Evolutionary conservation across 2,797 vertebrate genomes (phyloP), one percentile per base, ranked within the genome.

Genomic region (Macropodus opercularis): DNA sequence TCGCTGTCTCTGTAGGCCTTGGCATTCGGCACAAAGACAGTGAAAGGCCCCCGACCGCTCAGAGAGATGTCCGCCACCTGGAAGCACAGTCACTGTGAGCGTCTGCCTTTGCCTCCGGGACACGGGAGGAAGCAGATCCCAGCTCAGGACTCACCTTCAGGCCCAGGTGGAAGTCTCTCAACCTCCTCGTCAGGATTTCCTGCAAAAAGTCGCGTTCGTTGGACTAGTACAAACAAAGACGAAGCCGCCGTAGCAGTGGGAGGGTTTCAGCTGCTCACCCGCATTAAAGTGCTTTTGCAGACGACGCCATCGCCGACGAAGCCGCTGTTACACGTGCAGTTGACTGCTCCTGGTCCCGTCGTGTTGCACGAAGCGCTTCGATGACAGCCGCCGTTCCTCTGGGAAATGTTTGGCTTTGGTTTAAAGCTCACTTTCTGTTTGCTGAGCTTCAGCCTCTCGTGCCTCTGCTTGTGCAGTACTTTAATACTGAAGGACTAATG

Each of bases 311-410:
- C 93, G 2, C 97, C 97, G 0, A 91, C 2, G 35, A 85, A 94
- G 66, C 71, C 65, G 0, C 0, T 0, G 26, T 31, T 66, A 66
- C 97, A 99, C 0, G 67, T 91, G 56, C 97, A 98, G 9, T 77
- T 93, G 17, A 92, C 92, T 42, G 90, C 83, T 2, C 87, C 90
- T 2, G 90, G 83, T 13, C 80, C 86, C 0, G 90, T 95, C 86
- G 92, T 93, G 46, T 88, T 93, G 68, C 97, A 99, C 24, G n/a
- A 17, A 1, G 95, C 96, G 44, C 74, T 82, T 14, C 67, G 53
- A 59, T 94, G 91, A 69, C 97, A 99, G 36, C 94, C 94, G 0
- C 96, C 95, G 0, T 98, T 97, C 64, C 80, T 92, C 97, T 98
- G 86, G n/a, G 31, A 29, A 24, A 19, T n/a, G n/a, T n/a, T n/a